phyloP scores from a whole-genome alignment of 2,797 vertebrate genomes.

The Neopelma chrysocephalum region DNA sequence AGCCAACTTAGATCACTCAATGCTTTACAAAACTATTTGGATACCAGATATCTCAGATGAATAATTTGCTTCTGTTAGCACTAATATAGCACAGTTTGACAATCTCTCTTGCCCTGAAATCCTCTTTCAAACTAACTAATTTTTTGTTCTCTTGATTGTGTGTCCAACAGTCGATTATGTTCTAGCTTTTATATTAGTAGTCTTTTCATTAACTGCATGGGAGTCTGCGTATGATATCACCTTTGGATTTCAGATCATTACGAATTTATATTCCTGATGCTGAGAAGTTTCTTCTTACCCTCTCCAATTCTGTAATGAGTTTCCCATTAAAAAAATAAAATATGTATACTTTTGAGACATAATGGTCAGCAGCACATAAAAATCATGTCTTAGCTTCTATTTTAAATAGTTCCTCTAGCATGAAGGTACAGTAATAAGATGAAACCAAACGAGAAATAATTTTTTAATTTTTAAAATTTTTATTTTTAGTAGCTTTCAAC shows the following conservation, averaged over 20 bases:
- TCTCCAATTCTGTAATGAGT: background rate
- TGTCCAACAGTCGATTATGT: background rate
- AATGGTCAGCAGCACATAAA: background rate
- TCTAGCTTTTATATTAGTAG: background rate
- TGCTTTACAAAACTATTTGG: background rate
- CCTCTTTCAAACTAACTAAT: background rate
- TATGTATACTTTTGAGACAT: background rate
- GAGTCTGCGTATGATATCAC: background rate
- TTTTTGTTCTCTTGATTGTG: background rate
- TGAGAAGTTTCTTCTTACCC: background rate
- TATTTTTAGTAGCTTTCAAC: background rate
- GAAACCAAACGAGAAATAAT: background rate
- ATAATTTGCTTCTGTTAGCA: background rate
- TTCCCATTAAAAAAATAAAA: background rate
- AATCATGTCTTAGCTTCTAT: background rate
- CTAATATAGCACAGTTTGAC: background rate
- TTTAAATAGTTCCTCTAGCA: background rate
- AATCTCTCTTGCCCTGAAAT: background rate
- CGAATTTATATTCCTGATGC: background rate
- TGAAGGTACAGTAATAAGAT: background rate
- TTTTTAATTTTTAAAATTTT: background rate
- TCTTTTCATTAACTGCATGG: background rate
- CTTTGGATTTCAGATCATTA: background rate
- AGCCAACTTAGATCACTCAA: background rate
- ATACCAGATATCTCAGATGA: fast-evolving